phyloP scores from a whole-genome alignment of 2,797 vertebrate species.

The Gymnopithys bicolor region DNA sequence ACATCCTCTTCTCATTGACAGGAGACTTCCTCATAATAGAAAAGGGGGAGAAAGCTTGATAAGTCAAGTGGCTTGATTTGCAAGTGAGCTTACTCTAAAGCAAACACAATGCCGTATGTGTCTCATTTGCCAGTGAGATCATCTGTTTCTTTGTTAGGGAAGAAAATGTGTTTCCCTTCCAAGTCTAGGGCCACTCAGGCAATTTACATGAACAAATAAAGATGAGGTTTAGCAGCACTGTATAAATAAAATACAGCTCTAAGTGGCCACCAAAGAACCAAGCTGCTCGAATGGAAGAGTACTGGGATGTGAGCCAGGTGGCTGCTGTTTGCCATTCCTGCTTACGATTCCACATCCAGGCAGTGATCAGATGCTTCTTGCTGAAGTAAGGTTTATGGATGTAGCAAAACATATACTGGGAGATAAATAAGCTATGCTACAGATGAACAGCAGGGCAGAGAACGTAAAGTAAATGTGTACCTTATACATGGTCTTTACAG shows the following conservation, averaged over 20 bases:
- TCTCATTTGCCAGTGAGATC: slow-evolving; percentile 65
- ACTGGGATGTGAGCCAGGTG: slow-evolving; percentile 8
- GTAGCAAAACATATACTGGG: neutral
- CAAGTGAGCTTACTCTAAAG: slow-evolving; percentile 37
- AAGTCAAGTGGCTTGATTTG: slow-evolving; percentile 64
- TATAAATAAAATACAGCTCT: slow-evolving; percentile 60
- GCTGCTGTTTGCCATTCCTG: slow-evolving; percentile 66
- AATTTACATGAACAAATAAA: slow-evolving; percentile 72
- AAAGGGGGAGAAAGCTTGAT: neutral
- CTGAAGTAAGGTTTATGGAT: slow-evolving; percentile 38
- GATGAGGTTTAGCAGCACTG: slow-evolving; percentile 63
- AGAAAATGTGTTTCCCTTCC: slow-evolving; percentile 63
- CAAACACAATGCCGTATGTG: slow-evolving; percentile 38
- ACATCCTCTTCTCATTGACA: slow-evolving; percentile 12
- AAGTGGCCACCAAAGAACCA: slow-evolving; percentile 67
- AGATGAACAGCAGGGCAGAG: slow-evolving; percentile 3
- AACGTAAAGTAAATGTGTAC: neutral
- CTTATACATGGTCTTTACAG: neutral
- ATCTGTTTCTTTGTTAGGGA: slow-evolving; percentile 69
- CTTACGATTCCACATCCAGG: neutral
- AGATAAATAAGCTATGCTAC: slow-evolving; percentile 19
- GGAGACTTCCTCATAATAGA: neutral
- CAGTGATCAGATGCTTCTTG: neutral
- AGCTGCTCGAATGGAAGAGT: neutral
- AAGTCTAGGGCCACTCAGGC: slow-evolving; percentile 48